Base-by-base conservation (phyloP, 53 echinoderm and acorn worm genomes). In the Echinometra lucunter region DNA sequence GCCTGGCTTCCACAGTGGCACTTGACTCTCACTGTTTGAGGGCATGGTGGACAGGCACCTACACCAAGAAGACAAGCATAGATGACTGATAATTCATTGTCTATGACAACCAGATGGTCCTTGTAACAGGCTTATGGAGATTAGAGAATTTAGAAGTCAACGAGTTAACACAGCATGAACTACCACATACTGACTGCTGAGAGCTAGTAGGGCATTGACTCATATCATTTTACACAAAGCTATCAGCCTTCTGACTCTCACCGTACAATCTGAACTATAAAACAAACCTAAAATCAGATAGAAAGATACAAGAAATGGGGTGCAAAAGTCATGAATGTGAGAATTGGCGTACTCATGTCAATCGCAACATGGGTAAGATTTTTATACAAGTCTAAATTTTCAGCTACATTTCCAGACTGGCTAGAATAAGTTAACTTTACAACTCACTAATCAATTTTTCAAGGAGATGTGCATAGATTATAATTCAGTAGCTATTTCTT, bases 21-120 rank as follows among this genome's bases (percentile, higher is more conserved):
- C 25, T 96, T 58, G 4, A 95, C 82, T 66, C 94, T 93, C 13
- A 99, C 97, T 58, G 95, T 99, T 91, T 98, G 97, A 10, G 99
- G 99, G 66, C 99, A 99, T 11, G 99, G 99, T 82, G 99, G 99
- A 94, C 99, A 99, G 0, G 99, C 96, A 40, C 99, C 99, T 99
- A 94, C n/a, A 38, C 8, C 37, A 58, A 57, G 21, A 60, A 58
- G 42, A 78, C 23, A 40, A 78, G 4, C 18, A 78, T 19, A 78
- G 8, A 17, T 18, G 19, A 19, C 19, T 74, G 37, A 4, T 74
- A n/a, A n/a, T 74, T 35, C 37, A 66, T 66, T 66, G 56, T 56
- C 56, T n/a, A n/a, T 56, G 13, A 56, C 13, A 9, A 7, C 56
- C 7, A 56, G 13, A 56, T 56, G 56, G n/a, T n/a, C n/a, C n/a